Evolutionary conservation across 2,888 invertebrate species (phyloP).

Genomic region (Campoplex capitator): DNA sequence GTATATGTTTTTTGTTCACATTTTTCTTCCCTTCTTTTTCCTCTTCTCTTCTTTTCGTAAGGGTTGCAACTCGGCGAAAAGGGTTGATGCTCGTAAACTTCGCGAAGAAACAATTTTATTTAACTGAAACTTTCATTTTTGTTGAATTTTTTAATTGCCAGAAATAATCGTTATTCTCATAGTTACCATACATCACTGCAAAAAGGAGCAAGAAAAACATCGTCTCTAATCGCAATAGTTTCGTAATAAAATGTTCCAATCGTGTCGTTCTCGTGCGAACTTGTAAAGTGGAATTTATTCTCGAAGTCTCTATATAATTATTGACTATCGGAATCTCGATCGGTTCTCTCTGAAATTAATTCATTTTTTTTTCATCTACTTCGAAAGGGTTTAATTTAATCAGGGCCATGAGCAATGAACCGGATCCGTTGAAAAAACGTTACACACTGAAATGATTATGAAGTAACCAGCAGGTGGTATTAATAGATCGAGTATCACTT

Average conservation of each 20-base stretch:
- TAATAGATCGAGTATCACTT: conserved; percentile 3
- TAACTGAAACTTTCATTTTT: not conserved
- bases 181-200: too few species aligned
- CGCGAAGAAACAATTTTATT: not conserved
- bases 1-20: conserved; percentile 60
- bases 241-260: too few species aligned
- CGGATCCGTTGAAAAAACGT: not conserved
- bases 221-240: too few species aligned
- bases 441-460: not conserved
- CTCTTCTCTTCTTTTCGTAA: conserved; percentile 1
- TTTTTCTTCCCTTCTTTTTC: not conserved
- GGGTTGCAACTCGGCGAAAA: conserved; percentile 10
- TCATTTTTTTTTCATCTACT: not conserved
- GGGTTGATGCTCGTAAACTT: conserved; percentile 21
- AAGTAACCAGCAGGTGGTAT: not conserved
- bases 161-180: not conserved
- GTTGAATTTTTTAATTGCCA: not conserved
- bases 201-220: too few species aligned
- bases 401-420: not conserved
- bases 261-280: too few species aligned
- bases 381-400: not conserved
- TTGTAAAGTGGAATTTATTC: too few species aligned
- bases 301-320: not conserved
- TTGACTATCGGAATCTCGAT: not conserved
- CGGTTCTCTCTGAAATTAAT: not conserved